A percentile compares a stretch with the other conserved stretches of the same genome.
phyloP scores from a whole-genome alignment of 2,113 vertebrate species.

The Vireo altiloquus region DNA sequence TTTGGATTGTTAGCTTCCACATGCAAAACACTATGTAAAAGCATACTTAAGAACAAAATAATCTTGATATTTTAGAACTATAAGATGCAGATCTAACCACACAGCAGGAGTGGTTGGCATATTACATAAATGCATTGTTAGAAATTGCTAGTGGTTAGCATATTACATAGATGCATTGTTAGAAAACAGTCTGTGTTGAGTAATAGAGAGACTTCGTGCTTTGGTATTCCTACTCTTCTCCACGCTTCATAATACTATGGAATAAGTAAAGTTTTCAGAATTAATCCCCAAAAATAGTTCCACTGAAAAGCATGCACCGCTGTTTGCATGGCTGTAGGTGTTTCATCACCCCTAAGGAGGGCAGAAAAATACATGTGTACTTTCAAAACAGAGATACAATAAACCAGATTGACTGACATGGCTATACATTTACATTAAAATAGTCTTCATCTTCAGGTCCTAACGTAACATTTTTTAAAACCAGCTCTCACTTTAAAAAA shows the following conservation, averaged over 20 bases:
- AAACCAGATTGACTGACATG: neutral
- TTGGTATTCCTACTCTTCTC: neutral
- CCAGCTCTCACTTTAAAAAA: neutral
- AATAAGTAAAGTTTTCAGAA: neutral
- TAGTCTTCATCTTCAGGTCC: neutral
- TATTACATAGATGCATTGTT: neutral
- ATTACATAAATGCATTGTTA: neutral
- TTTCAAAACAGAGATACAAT: neutral
- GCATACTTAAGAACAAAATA: neutral
- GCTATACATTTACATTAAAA: neutral
- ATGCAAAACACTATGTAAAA: neutral
- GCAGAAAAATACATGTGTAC: neutral
- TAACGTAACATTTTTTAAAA: neutral
- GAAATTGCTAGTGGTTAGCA: neutral
- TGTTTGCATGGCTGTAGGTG: neutral
- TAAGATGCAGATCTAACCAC: neutral
- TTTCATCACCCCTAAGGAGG: neutral
- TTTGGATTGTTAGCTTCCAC: neutral
- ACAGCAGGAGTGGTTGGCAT: neutral
- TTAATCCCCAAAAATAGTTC: neutral
- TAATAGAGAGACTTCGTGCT: neutral
- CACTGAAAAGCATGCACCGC: neutral
- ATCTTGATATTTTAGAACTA: neutral
- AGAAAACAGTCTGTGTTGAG: neutral
- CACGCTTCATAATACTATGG: rapidly evolving